phyloP scores from a whole-genome alignment of 2,888 invertebrate genomes.

The Gonocerus acuteangulatus region DNA sequence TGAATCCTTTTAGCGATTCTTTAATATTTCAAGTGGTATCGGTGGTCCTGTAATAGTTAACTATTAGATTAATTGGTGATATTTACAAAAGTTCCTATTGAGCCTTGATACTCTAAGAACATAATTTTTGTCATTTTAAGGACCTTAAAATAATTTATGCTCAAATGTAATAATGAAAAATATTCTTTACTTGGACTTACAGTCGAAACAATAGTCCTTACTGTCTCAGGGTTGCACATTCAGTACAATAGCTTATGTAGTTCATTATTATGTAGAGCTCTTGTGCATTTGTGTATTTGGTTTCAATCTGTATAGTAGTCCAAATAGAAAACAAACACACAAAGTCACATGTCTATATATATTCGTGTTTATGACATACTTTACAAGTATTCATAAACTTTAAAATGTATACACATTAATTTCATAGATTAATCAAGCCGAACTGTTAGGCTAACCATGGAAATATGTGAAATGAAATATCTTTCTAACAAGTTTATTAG shows the following conservation, averaged over 20 bases:
- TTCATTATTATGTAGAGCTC: constrained; percentile 3
- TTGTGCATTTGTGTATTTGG: constrained; percentile 7
- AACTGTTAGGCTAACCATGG: not conserved
- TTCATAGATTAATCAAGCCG: constrained; percentile 10
- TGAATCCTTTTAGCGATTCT: constrained; percentile 36
- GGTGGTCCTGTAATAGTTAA: constrained; percentile 31
- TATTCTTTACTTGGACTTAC: constrained; percentile 33
- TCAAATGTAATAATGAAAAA: constrained; percentile 34
- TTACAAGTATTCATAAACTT: constrained; percentile 3
- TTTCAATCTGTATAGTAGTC: not conserved
- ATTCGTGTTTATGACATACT: constrained; percentile 1
- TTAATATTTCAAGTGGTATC: constrained; percentile 28
- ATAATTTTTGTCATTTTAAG: constrained; percentile 36
- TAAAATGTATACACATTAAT: constrained; percentile 6
- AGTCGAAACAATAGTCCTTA: constrained; percentile 34
- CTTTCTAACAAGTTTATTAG: constrained; percentile 21
- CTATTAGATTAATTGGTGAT: constrained; percentile 38
- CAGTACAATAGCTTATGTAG: constrained; percentile 37
- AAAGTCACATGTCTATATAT: not conserved
- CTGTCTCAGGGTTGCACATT: constrained; percentile 37
- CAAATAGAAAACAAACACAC: not conserved
- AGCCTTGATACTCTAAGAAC: constrained; percentile 39
- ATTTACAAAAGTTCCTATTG: constrained; percentile 40
- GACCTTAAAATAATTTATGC: constrained; percentile 35
- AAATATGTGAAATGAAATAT: constrained; percentile 17